Base-by-base conservation (phyloP, 2,888 invertebrate genomes). In the Drosophila anomalata region DNA sequence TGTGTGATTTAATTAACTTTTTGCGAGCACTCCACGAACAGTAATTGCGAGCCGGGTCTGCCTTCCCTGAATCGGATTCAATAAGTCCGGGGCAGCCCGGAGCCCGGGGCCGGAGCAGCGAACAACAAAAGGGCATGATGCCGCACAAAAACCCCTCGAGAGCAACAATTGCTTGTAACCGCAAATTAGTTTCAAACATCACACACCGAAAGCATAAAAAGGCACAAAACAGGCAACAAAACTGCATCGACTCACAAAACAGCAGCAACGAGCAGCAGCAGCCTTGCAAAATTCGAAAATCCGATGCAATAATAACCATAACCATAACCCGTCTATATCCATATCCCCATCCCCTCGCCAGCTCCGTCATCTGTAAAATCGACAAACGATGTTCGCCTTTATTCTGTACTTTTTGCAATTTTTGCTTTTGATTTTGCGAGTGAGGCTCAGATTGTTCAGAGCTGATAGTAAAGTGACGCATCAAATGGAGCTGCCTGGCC, bases 61-160 rank as follows among this genome's bases (percentile, higher is more conserved):
- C 26, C 36, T 52, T 51, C 48, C 42, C 61, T 26, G 47, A 55
- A 51, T 57, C 60, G 51, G 60, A 75, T 73, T 78, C 76, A 80
- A 78, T 84, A 71, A 66, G 75, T 79, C 78, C 61, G 7, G 36
- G 33, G 36, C 22, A 22, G 78, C 60, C 77, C 65, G 24, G 29
- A n/a, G 17, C 14, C 44, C 44, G 9, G 41, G 41, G 75, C 66
- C n/a, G 52, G 24, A 36, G 36, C 20, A 63, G 52, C 47, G 56
- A 36, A 60, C 77, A 86, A 88, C 87, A 84, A 84, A 84, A 84
- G 88, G 83, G 88, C 87, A 86, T 88, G 88, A 88, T 83, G 84
- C 87, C 87, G 88, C 80, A 83, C 33, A 60, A 59, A 71, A 76
- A 61, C 80, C 29, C 29, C 29, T 29, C 29, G 29, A 29, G 63